These are phyloP conservation scores for Lindbergichthys nudifrons DNA, from an alignment of 2,797 vertebrate species.

Conservation along the genomic window DNA sequence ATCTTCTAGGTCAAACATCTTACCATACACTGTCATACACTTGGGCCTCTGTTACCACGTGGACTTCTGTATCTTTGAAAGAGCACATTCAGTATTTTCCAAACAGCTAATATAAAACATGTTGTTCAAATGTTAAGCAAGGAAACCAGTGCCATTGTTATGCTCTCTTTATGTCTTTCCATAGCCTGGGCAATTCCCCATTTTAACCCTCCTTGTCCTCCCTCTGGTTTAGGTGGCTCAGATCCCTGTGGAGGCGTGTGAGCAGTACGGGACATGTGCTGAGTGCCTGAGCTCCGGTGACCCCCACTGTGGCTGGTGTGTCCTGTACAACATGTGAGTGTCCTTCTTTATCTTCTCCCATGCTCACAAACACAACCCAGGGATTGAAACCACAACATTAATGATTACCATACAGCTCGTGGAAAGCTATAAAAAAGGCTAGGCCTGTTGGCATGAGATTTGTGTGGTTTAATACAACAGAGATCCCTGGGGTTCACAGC, in stretches of 20 bases:
- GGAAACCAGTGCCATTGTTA: background rate
- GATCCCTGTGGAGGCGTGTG: conserved; percentile 93
- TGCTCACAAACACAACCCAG: background rate
- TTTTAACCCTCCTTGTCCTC: conserved; percentile 7
- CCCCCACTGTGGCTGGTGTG: conserved; percentile 97
- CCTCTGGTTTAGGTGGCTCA: conserved; percentile 85
- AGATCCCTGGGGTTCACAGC: conserved; percentile 49
- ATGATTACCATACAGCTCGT: conserved; percentile 42
- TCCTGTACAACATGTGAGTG: conserved; percentile 94
- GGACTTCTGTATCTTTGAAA: too few species aligned
- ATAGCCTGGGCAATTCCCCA: background rate
- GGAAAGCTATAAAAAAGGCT: conserved; percentile 36
- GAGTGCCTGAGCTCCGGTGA: conserved; percentile 95
- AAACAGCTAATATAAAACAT: background rate
- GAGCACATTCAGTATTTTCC: too few species aligned
- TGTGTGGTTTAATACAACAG: conserved; percentile 39
- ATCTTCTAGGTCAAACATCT: too few species aligned
- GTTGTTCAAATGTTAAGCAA: background rate
- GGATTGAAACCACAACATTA: conserved; percentile 55
- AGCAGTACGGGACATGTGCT: conserved; percentile 91
- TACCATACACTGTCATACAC: too few species aligned
- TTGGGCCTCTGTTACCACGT: too few species aligned
- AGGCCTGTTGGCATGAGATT: conserved; percentile 39
- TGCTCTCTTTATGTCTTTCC: background rate
- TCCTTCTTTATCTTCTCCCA: conserved; percentile 14